Evolutionary conservation across 2,113 vertebrate genomes (phyloP), one percentile per base, ranked within the genome.

Genomic region (Psophia crepitans): DNA sequence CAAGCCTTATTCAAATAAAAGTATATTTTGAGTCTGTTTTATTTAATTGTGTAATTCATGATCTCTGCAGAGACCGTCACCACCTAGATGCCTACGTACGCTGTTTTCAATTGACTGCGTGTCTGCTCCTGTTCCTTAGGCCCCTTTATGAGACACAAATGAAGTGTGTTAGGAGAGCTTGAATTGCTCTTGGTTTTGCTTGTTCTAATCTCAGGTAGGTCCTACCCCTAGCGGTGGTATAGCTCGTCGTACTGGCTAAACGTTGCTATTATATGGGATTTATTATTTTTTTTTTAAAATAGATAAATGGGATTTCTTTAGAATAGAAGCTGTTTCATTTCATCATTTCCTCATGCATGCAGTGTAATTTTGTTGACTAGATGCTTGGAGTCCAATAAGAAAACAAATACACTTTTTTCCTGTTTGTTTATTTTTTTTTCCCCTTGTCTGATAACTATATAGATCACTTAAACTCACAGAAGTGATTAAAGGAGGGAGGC

Each of bases 51-150:
- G 4, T 49, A 28, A n/a, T 83, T 91, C 20, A 11, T 14, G 37
- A 18, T 54, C 33, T 56, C 51, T 71, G 46, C 11, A 61, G 66
- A 74, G 43, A 15, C 61, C 3, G 0, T 57, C 39, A 57, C 7
- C 70, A 39, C 51, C 8, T 1, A 11, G 46, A 11, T 82, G 65
- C 60, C 46, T 58, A 3, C 0, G 0, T 71, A 53, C 14, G 13
- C 57, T 92, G 37, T 66, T 89, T 48, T 28, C 46, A 32, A 2
- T 11, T 39, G 61, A 39, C 70, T 61, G 51, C 27, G 6, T 18
- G 18, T 49, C 76, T 64, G 4, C 39, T 93, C 46, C 43, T 70
- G 39, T 33, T 71, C 13, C 22, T 66, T 54, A 41, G 46, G 35
- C 63, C 43, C 27, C 43, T 80, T 60, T 37, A 35, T 56, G 69